Evolutionary conservation across 2,888 invertebrate species (phyloP).

Genomic region (Sarcophaga subvicina): DNA sequence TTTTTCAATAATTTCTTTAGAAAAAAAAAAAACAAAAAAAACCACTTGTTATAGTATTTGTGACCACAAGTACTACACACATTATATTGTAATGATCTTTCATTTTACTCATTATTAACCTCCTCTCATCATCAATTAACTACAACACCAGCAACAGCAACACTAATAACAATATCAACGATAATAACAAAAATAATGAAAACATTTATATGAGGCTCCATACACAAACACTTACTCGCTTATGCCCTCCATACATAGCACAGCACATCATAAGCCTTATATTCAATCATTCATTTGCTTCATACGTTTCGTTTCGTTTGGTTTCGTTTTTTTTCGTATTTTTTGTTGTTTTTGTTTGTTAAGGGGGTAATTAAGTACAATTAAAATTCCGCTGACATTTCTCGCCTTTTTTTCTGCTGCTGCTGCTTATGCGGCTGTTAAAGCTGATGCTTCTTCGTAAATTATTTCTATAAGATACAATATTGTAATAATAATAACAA

Average conservation of each 20-base stretch:
- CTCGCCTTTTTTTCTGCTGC: conserved; percentile 64
- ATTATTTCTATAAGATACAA: conserved; percentile 53
- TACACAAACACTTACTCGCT: conserved; percentile 57
- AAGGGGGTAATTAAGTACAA: conserved; percentile 70
- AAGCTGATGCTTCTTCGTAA: conserved; percentile 23
- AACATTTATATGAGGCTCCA: conserved; percentile 63
- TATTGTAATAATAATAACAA: conserved; percentile 53
- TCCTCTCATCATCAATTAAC: conserved; percentile 67
- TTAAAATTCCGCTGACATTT: conserved; percentile 70
- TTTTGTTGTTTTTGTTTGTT: conserved; percentile 6
- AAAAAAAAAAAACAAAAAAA: not conserved
- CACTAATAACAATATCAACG: conserved; percentile 38
- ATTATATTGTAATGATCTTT: conserved; percentile 56
- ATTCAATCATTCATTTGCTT: conserved; percentile 22
- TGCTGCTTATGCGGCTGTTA: conserved; percentile 57
- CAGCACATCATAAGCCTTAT: not conserved
- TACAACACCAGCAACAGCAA: conserved; percentile 37
- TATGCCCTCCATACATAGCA: not conserved
- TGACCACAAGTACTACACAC: not conserved
- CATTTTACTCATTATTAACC: conserved; percentile 68
- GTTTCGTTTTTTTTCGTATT: not conserved
- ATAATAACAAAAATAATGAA: conserved; percentile 53
- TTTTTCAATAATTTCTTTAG: conserved; percentile 33
- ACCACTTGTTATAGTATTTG: conserved; percentile 36
- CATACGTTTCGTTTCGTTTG: not conserved